A percentile compares a stretch with the other conserved stretches of the same genome.
Evolutionary conservation across 2,888 invertebrate species (phyloP).

Genomic region (Pimpla rufipes): DNA sequence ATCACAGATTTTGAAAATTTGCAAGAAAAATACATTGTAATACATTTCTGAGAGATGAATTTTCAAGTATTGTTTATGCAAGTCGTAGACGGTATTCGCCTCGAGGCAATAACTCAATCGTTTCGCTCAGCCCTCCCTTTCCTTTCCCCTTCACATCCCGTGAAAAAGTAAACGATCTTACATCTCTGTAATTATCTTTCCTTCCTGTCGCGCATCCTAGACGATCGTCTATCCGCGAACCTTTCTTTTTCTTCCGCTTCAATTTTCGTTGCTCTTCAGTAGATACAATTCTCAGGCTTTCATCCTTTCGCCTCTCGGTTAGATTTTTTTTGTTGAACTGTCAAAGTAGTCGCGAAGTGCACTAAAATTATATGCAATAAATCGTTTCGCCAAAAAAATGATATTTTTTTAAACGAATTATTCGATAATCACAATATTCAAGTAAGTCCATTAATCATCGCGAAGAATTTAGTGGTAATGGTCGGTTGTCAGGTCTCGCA

Average conservation of each 20-base stretch:
- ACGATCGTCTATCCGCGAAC: conserved; percentile 20
- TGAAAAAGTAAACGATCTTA: conserved; percentile 23
- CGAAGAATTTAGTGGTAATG: conserved; percentile 11
- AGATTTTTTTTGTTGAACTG: conserved; percentile 27
- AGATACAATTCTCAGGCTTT: not conserved
- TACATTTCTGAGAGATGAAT: no score
- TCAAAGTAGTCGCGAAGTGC: conserved; percentile 39
- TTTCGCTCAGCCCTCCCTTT: not conserved
- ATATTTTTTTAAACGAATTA: not conserved
- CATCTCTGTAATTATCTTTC: conserved; percentile 49
- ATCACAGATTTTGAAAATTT: no score
- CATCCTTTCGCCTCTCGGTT: not conserved
- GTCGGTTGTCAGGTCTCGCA: not conserved
- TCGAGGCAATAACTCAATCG: conserved; percentile 18
- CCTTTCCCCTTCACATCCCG: conserved; percentile 6
- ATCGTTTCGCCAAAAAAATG: not conserved
- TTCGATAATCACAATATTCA: conserved; percentile 4
- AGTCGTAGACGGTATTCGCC: not conserved
- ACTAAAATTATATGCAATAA: conserved; percentile 4
- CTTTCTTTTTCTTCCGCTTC: conserved; percentile 8
- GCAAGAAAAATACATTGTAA: no score
- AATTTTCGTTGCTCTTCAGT: not conserved
- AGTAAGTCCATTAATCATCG: conserved; percentile 37
- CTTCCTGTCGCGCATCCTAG: conserved; percentile 50
- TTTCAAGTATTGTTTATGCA: not conserved